These are phyloP conservation scores for Leptinotarsa defecta DNA, from an alignment of 1,140 invertebrate species.

Conservation along the genomic window DNA sequence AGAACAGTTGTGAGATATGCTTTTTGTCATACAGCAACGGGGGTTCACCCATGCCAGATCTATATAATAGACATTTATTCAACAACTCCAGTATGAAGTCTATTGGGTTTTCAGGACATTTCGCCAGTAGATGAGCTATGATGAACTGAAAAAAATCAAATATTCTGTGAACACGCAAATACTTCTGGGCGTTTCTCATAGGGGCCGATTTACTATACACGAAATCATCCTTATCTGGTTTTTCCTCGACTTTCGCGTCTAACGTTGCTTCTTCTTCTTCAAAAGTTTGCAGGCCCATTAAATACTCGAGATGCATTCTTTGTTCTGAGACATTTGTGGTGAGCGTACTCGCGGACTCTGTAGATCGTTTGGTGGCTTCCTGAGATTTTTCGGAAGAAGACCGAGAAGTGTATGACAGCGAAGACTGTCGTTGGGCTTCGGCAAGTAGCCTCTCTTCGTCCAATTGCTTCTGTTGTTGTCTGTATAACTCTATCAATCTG, in stretches of 20 bases:
- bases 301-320: slow-evolving; percentile 28
- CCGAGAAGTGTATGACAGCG: background rate
- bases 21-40: slow-evolving; percentile 55
- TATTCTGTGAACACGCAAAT: slow-evolving; percentile 55
- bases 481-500: slow-evolving; percentile 16
- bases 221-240: slow-evolving; percentile 10
- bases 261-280: slow-evolving; percentile 27
- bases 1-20: slow-evolving; percentile 47
- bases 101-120: slow-evolving; percentile 57
- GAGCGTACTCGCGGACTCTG: background rate
- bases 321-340: slow-evolving; percentile 2
- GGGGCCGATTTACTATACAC: slow-evolving; percentile 35
- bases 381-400: background rate
- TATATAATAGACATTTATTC: slow-evolving; percentile 59
- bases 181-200: slow-evolving; percentile 51
- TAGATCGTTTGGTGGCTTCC: background rate
- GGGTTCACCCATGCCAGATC: slow-evolving; percentile 54
- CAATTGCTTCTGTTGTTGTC: slow-evolving; percentile 4
- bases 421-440: background rate
- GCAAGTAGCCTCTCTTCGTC: background rate
- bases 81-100: slow-evolving; percentile 57
- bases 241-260: slow-evolving; percentile 12
- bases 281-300: slow-evolving; percentile 31
- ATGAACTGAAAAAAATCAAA: slow-evolving; percentile 59
- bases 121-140: slow-evolving; percentile 56